These are phyloP conservation scores for Scopus umbretta DNA, from an alignment of 2,113 vertebrate genomes.

Conservation along the genomic window DNA sequence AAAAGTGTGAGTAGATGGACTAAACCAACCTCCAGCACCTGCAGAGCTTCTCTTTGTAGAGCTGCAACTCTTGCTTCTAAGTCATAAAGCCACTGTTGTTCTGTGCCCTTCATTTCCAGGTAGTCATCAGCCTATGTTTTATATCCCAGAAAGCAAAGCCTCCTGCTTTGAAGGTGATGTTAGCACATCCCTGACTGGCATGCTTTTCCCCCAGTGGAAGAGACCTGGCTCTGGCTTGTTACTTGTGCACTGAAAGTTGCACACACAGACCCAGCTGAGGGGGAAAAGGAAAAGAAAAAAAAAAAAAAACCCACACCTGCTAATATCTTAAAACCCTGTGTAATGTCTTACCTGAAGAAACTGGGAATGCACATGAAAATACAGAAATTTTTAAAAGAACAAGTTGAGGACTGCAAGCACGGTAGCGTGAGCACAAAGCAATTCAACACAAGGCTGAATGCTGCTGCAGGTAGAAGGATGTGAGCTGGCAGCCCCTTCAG, in stretches of 20 bases:
- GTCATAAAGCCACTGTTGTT: neutral
- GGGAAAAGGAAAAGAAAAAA: neutral
- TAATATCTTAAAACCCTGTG: neutral
- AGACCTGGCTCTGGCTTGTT: neutral
- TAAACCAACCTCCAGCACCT: neutral
- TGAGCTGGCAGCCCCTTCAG: neutral
- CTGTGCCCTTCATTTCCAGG: neutral
- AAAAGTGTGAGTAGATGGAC: neutral
- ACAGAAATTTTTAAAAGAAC: accelerated
- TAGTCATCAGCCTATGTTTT: neutral
- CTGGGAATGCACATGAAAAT: accelerated
- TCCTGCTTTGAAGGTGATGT: accelerated
- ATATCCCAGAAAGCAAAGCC: neutral
- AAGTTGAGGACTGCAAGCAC: neutral
- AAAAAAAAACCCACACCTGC: too few relatives aligned
- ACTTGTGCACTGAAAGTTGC: accelerated
- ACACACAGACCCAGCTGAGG: too few relatives aligned
- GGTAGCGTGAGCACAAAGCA: neutral
- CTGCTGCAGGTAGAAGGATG: neutral
- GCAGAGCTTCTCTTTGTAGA: neutral
- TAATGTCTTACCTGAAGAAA: neutral
- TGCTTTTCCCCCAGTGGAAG: neutral
- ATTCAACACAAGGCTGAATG: neutral
- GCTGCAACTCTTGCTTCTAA: neutral
- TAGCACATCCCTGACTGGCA: neutral